Percentiles rank a stretch among this genome's conserved stretches.
Evolutionary conservation across 2,797 vertebrate species (phyloP).

Genomic region (Bradypus variegatus): DNA sequence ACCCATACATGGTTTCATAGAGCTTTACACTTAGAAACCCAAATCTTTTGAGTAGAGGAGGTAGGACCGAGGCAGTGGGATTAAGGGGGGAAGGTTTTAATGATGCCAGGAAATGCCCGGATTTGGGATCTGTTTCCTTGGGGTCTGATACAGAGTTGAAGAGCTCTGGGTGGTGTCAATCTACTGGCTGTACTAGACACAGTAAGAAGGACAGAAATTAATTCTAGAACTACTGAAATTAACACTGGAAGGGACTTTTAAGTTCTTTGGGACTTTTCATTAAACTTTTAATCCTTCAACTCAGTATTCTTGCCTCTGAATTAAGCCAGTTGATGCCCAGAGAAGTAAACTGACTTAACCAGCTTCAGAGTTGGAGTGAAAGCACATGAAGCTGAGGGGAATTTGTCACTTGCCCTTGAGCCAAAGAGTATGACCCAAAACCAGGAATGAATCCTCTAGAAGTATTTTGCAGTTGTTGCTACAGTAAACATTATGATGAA

Average conservation of each 20-base stretch:
- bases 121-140: not conserved
- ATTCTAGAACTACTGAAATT: not conserved
- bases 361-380: not conserved
- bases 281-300: not conserved
- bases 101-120: not conserved
- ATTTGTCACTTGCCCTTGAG: not conserved
- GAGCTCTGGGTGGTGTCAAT: not conserved
- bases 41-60: not conserved
- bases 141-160: not conserved
- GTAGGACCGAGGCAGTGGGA: not conserved
- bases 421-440: not conserved
- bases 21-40: not conserved
- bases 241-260: not conserved
- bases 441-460: not conserved
- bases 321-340: not conserved
- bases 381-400: not conserved
- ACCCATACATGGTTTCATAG: not conserved
- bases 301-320: conserved; percentile 7
- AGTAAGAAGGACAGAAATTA: not conserved
- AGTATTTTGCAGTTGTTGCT: conserved; percentile 37
- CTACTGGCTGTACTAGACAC: not conserved
- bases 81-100: not conserved
- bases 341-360: not conserved
- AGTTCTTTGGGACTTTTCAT: not conserved
- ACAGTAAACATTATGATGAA: conserved; percentile 60